Evolutionary conservation across 2,888 invertebrate genomes (phyloP).

Genomic region (Callimorpha dominula): DNA sequence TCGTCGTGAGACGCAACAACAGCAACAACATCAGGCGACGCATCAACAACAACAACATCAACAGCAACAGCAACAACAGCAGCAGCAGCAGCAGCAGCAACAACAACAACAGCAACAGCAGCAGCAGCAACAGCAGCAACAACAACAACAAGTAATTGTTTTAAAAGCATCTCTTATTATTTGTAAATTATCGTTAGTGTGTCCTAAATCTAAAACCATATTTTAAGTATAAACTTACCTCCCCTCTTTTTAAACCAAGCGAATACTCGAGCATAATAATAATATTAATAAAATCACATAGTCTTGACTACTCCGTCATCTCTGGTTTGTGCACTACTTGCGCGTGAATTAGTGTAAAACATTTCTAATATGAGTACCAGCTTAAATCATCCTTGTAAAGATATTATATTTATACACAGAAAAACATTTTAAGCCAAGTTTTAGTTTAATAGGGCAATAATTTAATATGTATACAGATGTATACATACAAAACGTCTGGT

Average conservation of each 20-base stretch:
- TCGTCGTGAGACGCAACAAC: slow-evolving; percentile 81
- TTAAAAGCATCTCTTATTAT: neutral
- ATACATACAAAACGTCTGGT: too few relatives aligned
- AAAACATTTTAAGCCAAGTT: neutral
- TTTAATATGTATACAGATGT: too few relatives aligned
- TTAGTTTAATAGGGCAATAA: neutral
- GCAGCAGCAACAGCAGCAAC: slow-evolving; percentile 70
- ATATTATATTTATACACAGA: neutral
- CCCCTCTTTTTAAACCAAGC: too few relatives aligned
- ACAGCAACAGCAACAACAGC: slow-evolving; percentile 74
- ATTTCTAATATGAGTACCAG: neutral
- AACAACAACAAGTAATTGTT: slow-evolving; percentile 56
- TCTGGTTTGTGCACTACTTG: neutral
- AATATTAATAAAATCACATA: too few relatives aligned
- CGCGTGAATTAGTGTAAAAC: neutral
- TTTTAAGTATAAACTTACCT: too few relatives aligned
- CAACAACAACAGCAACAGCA: slow-evolving; percentile 75
- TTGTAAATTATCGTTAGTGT: too few relatives aligned
- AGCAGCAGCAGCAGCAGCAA: slow-evolving; percentile 71
- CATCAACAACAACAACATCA: slow-evolving; percentile 71
- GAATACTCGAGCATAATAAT: too few relatives aligned
- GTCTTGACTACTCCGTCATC: neutral
- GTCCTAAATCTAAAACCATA: too few relatives aligned
- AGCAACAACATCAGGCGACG: slow-evolving; percentile 71
- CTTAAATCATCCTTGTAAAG: neutral